Base-by-base conservation (phyloP, 2,113 vertebrate species). In the Strigops habroptila region DNA sequence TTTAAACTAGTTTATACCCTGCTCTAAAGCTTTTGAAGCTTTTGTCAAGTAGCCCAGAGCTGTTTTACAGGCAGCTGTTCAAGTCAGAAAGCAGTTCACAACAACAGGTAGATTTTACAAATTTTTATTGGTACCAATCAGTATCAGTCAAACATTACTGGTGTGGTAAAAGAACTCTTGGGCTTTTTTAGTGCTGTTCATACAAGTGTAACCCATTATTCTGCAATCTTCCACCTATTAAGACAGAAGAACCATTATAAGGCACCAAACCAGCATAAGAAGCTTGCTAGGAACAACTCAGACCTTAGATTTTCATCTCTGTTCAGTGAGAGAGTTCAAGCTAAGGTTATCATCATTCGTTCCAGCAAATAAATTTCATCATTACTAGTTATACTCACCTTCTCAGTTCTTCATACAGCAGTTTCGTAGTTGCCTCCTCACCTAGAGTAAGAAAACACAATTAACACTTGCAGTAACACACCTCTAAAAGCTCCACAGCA, bases 261-360 rank as follows among this genome's bases (percentile, higher is more conserved):
- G 63, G 33, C 10, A 92, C 10, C n/a, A 64, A 65, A 55, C 5
- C 14, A 63, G 23, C 8, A 79, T 7, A 95, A 41, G 10, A 16
- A 46, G 52, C 12, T 43, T 55, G 16, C 65, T n/a, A 8, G 83
- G 92, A 97, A 96, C 82, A 87, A 74, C 82, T 98, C 98, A 98
- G 98, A 98, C 95, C 97, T 97, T 97, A 95, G 70, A 63, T 51
- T 91, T 69, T 98, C 98, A 98, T 98, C 98, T 98, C 88, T 83
- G 8, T 83, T 98, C 98, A 98, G 98, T 96, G 95, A 98, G 98
- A 98, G 98, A 98, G 98, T 98, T 98, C 98, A 98, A 97, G 96
- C 41, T 62, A 96, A 91, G 82, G 89, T 79, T 96, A 94, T 98
- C 98, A 98, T 98, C 98, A 98, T 62, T 22, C 96, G 95, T 96